A percentile compares a stretch with the other conserved stretches of the same genome.
Conservation (phyloP, 2,888 invertebrate genomes). For the Eupithecia subumbrata region DNA sequence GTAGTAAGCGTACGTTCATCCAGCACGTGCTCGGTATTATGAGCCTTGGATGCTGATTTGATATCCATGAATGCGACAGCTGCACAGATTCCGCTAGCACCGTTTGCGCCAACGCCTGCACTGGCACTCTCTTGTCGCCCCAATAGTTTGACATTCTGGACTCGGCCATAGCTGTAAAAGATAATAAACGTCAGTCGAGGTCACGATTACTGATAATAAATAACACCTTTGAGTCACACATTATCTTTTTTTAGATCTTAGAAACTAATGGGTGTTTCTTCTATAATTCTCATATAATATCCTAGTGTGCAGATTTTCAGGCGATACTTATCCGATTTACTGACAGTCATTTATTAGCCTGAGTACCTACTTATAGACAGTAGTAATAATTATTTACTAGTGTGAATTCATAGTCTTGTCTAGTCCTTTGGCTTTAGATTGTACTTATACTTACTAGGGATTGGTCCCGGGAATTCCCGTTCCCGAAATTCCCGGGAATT, state of each 20-base stretch:
- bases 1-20: slow-evolving; percentile 94
- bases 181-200: slow-evolving; percentile 29
- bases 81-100: slow-evolving; percentile 89
- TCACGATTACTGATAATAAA: background rate
- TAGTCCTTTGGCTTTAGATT: background rate
- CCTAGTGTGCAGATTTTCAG: background rate
- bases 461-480: too few species aligned
- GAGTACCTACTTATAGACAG: background rate
- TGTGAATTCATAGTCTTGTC: background rate
- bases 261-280: background rate
- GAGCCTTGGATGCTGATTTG: slow-evolving; percentile 97
- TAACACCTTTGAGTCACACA: background rate
- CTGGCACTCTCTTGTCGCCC: slow-evolving; percentile 84
- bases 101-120: slow-evolving; percentile 78
- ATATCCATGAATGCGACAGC: slow-evolving; percentile 98
- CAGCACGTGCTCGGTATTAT: slow-evolving; percentile 94
- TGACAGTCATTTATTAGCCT: background rate
- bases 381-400: background rate
- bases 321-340: background rate
- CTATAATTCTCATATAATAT: background rate
- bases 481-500: too few species aligned
- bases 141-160: slow-evolving; percentile 97
- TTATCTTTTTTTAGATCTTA: background rate
- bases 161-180: slow-evolving; percentile 95
- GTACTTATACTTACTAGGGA: background rate